Evolutionary conservation across 2,113 vertebrate species (phyloP), one percentile per base, ranked within the genome.

Genomic region (Eulemur rufifrons): DNA sequence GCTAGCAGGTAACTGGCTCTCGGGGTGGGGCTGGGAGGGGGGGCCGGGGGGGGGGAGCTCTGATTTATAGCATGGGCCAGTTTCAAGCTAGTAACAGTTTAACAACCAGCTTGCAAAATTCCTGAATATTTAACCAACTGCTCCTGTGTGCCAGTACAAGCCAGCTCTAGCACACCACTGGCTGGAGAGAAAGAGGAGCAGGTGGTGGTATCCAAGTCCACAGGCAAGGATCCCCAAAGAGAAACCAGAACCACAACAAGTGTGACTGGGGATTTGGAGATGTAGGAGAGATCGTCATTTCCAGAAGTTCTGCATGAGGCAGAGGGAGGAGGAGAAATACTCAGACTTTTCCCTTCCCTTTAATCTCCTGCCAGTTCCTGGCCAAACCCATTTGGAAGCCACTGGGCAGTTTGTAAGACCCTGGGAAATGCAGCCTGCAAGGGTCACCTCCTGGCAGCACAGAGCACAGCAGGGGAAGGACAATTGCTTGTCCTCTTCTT

Each of bases 91-190:
- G 66, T 52, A n/a, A 23, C 12, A 32, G 32, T 90, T 84, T 76
- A 95, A 87, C 15, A 34, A 23, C 17, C 69, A 84, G 15, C 63
- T 93, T 84, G 64, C 81, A 84, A 80, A 84, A 94, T 92, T 39
- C 50, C 56, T 27, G 50, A 89, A 73, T 69, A 45, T 86, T 73
- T 78, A 92, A 29, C 85, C 21, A 8, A 45, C n/a, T 47, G 64
- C 74, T 45, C 42, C 61, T 61, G 29, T 74, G 34, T 86, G 45
- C 50, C 63, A 87, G 80, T 54, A 34, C 29, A 45, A 92, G 66
- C 78, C 76, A 82, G 37, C 47, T 52, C 15, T 25, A 47, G 83
- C 32, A 66, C 13, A 71, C 20, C n/a, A 17, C 61, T 18, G 34
- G 15, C 27, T 45, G 45, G 56, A 82, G n/a, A 82, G 56, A 27